Evolutionary conservation across 2,797 vertebrate genomes (phyloP).

Genomic region (Lutjanus campechanus): DNA sequence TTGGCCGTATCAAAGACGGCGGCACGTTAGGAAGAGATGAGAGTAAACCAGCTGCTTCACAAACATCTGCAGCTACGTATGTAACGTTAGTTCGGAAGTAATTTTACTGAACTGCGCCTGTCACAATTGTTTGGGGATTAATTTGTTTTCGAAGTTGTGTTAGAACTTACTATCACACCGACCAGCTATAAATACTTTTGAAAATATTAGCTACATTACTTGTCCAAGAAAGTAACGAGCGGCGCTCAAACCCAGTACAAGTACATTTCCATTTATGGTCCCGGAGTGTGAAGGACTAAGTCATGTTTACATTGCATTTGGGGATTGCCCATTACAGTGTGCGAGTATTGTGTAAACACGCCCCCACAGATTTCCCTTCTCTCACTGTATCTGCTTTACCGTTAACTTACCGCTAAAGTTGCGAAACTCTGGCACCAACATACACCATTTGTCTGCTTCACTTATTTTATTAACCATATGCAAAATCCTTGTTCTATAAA

Average conservation of each 20-base stretch:
- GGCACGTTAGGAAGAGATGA: constrained; percentile 36
- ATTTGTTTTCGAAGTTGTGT: not conserved
- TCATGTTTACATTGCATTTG: not conserved
- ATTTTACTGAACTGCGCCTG: constrained; percentile 47
- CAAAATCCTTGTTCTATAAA: not conserved
- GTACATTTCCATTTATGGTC: not conserved
- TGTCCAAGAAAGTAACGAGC: not conserved
- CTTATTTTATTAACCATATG: too few relatives aligned
- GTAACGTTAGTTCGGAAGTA: constrained; percentile 69
- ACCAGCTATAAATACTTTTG: not conserved
- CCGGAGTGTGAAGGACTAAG: not conserved
- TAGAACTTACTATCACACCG: not conserved
- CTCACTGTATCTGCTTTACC: not conserved
- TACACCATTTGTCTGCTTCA: not conserved
- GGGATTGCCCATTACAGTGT: not conserved
- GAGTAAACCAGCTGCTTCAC: constrained; percentile 32
- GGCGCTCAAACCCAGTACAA: not conserved
- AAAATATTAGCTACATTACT: not conserved
- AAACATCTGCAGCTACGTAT: constrained; percentile 63
- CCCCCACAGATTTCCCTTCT: constrained; percentile 19
- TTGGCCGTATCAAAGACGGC: constrained; percentile 37
- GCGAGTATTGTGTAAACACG: constrained; percentile 7
- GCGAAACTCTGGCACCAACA: not conserved
- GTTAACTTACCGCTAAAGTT: not conserved
- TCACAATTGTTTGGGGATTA: constrained; percentile 9